Percentiles rank a stretch among this genome's conserved stretches.
Conservation (phyloP, 92 coral and sea anemone species). For the Pocillopora meandrina region DNA sequence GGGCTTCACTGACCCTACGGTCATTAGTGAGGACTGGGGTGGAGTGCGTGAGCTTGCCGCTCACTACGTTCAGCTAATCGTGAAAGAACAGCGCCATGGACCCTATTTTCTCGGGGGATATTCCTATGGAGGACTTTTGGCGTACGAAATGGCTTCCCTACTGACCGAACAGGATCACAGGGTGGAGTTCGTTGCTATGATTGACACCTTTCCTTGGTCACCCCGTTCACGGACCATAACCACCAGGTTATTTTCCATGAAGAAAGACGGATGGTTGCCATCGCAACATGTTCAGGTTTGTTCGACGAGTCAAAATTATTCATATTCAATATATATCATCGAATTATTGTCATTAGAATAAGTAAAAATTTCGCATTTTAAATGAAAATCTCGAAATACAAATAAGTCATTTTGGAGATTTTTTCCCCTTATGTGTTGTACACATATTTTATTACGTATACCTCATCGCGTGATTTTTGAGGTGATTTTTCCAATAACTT, state of each 20-base stretch:
- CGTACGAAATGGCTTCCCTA: constrained; percentile 47
- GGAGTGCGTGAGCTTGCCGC: constrained; percentile 71
- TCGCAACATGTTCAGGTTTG: constrained; percentile 31
- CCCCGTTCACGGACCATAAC: constrained; percentile 2
- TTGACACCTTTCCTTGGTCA: constrained; percentile 47
- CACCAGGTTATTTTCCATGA: constrained; percentile 30
- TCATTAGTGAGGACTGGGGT: constrained; percentile 47
- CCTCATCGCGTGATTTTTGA: too few relatives aligned
- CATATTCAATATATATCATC: too few relatives aligned
- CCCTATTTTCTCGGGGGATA: constrained; percentile 81
- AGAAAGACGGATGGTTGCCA: background rate
- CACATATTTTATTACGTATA: too few relatives aligned
- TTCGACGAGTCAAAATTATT: background rate
- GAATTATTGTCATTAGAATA: too few relatives aligned
- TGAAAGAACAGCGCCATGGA: constrained; percentile 60
- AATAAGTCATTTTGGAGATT: too few relatives aligned
- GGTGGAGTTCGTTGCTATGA: constrained; percentile 47
- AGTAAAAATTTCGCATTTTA: too few relatives aligned
- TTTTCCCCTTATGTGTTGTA: too few relatives aligned
- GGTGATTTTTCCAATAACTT: too few relatives aligned
- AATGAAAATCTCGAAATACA: too few relatives aligned
- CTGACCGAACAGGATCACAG: constrained; percentile 32
- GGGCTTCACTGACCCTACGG: constrained; percentile 70
- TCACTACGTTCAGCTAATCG: constrained; percentile 58
- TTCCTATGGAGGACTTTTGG: constrained; percentile 71